These are phyloP conservation scores for Acropternis orthonyx DNA, from an alignment of 2,797 vertebrate genomes.

Conservation along the genomic window DNA sequence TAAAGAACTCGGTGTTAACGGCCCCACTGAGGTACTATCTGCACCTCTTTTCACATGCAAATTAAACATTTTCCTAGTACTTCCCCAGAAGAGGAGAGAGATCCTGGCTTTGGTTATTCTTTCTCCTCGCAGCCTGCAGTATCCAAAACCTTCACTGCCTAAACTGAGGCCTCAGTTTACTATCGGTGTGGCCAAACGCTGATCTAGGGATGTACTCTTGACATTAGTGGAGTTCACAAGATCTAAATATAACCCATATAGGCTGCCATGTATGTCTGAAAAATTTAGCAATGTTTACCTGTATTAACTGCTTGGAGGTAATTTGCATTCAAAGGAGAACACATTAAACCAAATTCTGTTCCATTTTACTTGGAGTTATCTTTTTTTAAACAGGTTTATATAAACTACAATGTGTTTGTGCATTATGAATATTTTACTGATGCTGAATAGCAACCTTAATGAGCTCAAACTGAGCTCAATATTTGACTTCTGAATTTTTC, in stretches of 20 bases:
- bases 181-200: background rate
- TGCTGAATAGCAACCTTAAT: constrained; percentile 62
- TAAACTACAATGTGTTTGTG: constrained; percentile 46
- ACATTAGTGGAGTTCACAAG: background rate
- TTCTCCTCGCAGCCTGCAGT: background rate
- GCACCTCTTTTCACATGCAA: constrained; percentile 19
- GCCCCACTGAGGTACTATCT: background rate
- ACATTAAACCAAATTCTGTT: constrained; percentile 14
- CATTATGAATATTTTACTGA: constrained; percentile 67
- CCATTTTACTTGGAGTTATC: constrained; percentile 31
- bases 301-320: constrained; percentile 3
- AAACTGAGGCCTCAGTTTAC: background rate
- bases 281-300: constrained; percentile 31
- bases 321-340: constrained; percentile 22
- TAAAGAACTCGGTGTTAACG: background rate
- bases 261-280: background rate
- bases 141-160: background rate
- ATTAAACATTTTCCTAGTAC: background rate
- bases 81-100: background rate
- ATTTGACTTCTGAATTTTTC: constrained; percentile 67
- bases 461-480: constrained; percentile 60
- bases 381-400: constrained; percentile 39
- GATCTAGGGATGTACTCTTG: background rate
- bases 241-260: background rate
- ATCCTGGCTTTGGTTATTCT: background rate